Base-by-base conservation (phyloP, 2,113 vertebrate species). In the Arvicanthis niloticus region DNA sequence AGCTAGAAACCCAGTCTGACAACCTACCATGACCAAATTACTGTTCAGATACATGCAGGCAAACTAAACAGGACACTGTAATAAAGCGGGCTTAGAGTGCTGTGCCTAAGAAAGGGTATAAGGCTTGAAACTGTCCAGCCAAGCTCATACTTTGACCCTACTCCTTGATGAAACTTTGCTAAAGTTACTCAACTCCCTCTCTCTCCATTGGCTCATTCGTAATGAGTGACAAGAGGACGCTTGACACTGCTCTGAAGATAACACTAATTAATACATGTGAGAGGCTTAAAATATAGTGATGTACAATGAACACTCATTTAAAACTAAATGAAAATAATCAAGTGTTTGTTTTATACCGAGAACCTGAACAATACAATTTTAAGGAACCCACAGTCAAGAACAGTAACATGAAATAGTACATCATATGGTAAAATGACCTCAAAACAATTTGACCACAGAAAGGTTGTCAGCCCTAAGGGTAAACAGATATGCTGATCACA, bases 261-360 rank as follows among this genome's bases (percentile, higher is more conserved):
- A 81, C 75, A 42, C 78, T 88, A 93, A 67, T 60, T 76, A 93
- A 62, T 70, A 48, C 3, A 19, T 5, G 0, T 73, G 82, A 94
- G 76, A 4, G n/a, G n/a, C n/a, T 88, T 95, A 78, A 93, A 92
- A 95, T 65, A 80, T 34, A 81, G 22, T 85, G 58, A 58, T 3
- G 26, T 37, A 70, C 5, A 93, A 1, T 31, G 58, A 94, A 42
- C 21, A 58, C 10, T 82, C 31, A 78, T 37, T 12, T 53, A 26
- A 68, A 80, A 42, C 6, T 34, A 5, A 56, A 48, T 92, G 68
- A 77, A 91, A 93, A 75, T n/a, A 4, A 68, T 73, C 62, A 29
- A 91, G 31, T 51, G 24, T 24, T 24, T 72, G 56, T 86, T n/a
- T 65, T 40, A 22, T 3, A 58, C 1, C 42, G 42, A 31, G 31